These are phyloP conservation scores for Azemiops feae DNA, from an alignment of 2,113 vertebrate species.

Conservation along the genomic window DNA sequence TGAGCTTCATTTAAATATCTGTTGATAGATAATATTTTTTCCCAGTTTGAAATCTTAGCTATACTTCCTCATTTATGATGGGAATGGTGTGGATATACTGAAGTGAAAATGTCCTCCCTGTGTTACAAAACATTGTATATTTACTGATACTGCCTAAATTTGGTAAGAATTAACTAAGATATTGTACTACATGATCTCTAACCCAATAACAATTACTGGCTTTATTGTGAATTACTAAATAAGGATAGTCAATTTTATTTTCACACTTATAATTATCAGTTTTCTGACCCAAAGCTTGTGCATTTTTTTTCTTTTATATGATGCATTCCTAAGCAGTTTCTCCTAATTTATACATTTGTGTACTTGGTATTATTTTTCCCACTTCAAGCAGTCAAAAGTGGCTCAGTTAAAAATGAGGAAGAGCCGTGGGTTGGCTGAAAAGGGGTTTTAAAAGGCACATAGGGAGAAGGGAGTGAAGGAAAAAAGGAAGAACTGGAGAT, in stretches of 20 bases:
- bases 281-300: neutral
- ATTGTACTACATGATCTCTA: neutral
- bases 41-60: constrained; percentile 37
- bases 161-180: neutral
- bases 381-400: neutral
- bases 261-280: neutral
- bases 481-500: neutral
- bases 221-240: neutral
- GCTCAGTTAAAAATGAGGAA: neutral
- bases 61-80: constrained; percentile 13
- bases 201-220: neutral
- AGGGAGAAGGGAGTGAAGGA: neutral
- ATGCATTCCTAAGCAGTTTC: neutral
- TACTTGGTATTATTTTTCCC: neutral
- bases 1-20: constrained; percentile 62
- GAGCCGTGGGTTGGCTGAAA: neutral
- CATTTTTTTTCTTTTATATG: neutral
- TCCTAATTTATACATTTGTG: neutral
- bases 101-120: neutral
- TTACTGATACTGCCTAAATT: neutral
- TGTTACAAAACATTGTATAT: neutral
- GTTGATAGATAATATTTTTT: constrained; percentile 53
- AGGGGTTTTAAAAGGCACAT: neutral
- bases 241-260: neutral
- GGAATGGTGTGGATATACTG: neutral